A percentile compares a stretch with the other conserved stretches of the same genome.
phyloP scores from a whole-genome alignment of 2,113 vertebrate species.

The Pseudorhombus dupliciocellatus region DNA sequence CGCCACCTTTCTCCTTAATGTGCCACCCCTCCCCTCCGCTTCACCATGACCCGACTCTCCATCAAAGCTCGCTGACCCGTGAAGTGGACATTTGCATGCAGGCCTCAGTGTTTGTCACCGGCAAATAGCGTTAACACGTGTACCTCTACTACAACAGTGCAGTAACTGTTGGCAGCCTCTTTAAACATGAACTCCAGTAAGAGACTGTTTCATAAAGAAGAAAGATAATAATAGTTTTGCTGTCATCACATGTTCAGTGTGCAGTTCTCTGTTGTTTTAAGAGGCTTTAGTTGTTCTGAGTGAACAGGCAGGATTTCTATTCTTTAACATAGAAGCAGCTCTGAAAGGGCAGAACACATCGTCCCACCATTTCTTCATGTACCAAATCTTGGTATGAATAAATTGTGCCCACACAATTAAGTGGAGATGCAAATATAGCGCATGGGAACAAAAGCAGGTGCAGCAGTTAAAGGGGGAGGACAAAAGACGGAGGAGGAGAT shows the following conservation, averaged over 20 bases:
- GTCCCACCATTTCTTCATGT: conserved; percentile 9
- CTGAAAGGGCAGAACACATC: conserved; percentile 5
- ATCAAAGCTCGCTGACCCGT: conserved; percentile 57
- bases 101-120: not conserved
- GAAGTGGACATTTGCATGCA: conserved; percentile 26
- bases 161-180: too few species aligned
- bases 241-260: not conserved
- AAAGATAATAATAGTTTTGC: not conserved
- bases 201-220: not conserved
- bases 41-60: conserved; percentile 37
- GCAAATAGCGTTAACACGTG: not conserved
- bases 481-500: conserved; percentile 40
- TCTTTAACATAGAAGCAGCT: conserved; percentile 6
- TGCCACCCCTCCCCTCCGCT: not conserved
- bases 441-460: conserved; percentile 41
- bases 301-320: conserved; percentile 1
- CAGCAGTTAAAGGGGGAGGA: conserved; percentile 38
- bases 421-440: conserved; percentile 35
- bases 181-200: too few species aligned
- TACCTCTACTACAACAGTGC: not conserved
- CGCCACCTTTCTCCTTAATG: conserved; percentile 7
- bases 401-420: conserved; percentile 25
- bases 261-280: not conserved
- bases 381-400: conserved; percentile 18
- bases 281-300: not conserved